Evolutionary conservation across 2,113 vertebrate genomes (phyloP).

Genomic region (Calcarius ornatus): DNA sequence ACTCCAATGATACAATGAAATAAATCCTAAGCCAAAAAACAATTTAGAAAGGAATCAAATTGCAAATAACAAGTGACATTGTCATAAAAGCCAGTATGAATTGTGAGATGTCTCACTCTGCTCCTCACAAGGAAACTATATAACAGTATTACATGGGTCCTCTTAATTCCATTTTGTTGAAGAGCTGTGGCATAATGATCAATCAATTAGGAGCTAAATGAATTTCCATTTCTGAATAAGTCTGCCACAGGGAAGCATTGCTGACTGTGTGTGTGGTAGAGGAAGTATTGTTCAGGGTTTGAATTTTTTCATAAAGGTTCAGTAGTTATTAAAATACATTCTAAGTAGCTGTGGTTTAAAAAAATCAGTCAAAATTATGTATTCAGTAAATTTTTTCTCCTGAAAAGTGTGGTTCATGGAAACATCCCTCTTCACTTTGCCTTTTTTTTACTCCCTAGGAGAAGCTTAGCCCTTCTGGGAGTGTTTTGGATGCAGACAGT

Average conservation of each 20-base stretch:
- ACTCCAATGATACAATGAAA: neutral
- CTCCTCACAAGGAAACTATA: neutral
- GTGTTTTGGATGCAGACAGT: neutral
- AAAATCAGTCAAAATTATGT: neutral
- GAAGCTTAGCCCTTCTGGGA: neutral
- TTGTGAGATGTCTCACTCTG: neutral
- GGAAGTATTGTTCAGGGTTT: neutral
- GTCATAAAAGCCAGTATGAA: neutral
- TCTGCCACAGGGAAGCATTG: neutral
- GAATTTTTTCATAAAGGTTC: neutral
- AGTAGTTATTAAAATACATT: neutral
- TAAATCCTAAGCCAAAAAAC: neutral
- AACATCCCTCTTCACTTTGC: neutral
- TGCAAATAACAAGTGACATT: neutral
- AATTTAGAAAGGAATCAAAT: neutral
- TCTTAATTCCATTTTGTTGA: neutral
- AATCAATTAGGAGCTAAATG: neutral
- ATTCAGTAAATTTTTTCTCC: neutral
- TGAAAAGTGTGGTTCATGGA: neutral
- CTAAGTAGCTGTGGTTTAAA: neutral
- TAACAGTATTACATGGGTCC: neutral
- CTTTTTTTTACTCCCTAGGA: neutral
- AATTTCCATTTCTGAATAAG: conserved; percentile 9
- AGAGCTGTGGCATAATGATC: neutral
- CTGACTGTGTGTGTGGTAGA: neutral